Evolutionary conservation across 2,888 invertebrate genomes (phyloP).

Genomic region (Eupithecia subfuscata): DNA sequence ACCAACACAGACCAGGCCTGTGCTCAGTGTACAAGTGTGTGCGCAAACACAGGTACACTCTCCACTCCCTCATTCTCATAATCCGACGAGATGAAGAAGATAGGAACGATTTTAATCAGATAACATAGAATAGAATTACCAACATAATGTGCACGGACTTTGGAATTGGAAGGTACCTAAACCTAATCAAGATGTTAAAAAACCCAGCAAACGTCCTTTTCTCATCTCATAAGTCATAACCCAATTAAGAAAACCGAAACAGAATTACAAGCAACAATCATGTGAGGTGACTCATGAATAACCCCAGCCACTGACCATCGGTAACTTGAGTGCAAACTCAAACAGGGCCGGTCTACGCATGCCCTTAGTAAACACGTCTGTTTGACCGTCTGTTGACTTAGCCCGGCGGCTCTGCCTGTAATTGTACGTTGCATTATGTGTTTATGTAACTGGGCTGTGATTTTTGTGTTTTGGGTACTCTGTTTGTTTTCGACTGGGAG

Average conservation of each 20-base stretch:
- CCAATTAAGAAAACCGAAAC: not conserved
- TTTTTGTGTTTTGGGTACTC: slow-evolving; percentile 15
- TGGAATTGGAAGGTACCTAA: not conserved
- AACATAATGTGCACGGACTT: not conserved
- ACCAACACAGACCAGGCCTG: not conserved
- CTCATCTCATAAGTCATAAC: not conserved
- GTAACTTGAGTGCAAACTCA: slow-evolving; percentile 38
- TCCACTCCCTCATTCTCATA: not conserved
- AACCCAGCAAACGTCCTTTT: not conserved
- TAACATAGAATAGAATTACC: not conserved
- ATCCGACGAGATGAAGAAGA: not conserved
- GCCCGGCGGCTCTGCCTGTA: slow-evolving; percentile 28
- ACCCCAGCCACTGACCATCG: slow-evolving; percentile 30
- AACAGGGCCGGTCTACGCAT: slow-evolving; percentile 35
- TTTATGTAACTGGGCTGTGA: slow-evolving; percentile 29
- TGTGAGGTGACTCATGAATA: slow-evolving; percentile 35
- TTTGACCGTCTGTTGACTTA: slow-evolving; percentile 33
- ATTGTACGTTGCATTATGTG: slow-evolving; percentile 29
- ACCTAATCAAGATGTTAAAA: not conserved
- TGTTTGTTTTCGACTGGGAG: not conserved
- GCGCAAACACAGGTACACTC: not conserved
- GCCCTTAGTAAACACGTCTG: slow-evolving; percentile 32
- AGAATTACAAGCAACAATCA: slow-evolving; percentile 33
- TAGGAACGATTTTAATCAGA: not conserved
- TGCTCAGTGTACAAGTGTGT: not conserved